Conservation (phyloP, 2,797 vertebrate genomes). For the Perodicticus potto region DNA sequence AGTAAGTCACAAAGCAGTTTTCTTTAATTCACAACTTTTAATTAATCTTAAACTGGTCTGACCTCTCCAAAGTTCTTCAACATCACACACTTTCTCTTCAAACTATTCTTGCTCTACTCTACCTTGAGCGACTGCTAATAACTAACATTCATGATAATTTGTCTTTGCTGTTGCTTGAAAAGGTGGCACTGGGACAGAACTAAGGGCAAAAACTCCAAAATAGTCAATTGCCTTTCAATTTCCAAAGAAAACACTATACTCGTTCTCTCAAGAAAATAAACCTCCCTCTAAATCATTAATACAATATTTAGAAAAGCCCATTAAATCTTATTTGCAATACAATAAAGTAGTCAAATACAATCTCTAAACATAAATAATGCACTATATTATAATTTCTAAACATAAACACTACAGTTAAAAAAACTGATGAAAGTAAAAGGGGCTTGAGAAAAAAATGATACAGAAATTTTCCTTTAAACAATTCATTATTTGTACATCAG, state of each 20-base stretch:
- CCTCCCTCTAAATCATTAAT: constrained; percentile 13
- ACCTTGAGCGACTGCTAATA: neutral
- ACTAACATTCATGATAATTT: neutral
- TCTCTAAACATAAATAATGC: neutral
- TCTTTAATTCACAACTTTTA: constrained; percentile 34
- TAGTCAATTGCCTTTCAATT: neutral
- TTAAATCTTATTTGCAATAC: constrained; percentile 37
- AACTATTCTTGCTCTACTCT: constrained; percentile 51
- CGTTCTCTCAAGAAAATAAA: neutral
- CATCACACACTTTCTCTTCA: neutral
- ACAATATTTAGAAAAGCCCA: constrained; percentile 33
- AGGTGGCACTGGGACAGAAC: neutral
- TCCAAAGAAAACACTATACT: constrained; percentile 43
- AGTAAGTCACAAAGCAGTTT: constrained; percentile 23
- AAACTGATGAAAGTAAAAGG: constrained; percentile 10
- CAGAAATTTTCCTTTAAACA: constrained; percentile 26
- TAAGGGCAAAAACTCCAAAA: constrained; percentile 22
- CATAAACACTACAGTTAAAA: neutral
- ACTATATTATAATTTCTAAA: constrained; percentile 47
- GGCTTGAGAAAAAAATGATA: constrained; percentile 48
- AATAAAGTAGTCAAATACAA: constrained; percentile 42
- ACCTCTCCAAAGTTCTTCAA: constrained; percentile 32
- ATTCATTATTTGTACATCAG: constrained; percentile 9
- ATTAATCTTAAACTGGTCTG: constrained; percentile 23
- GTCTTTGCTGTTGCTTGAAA: constrained; percentile 42